These are phyloP conservation scores for Tinamus major DNA, from an alignment of 2,797 vertebrate species.

Conservation along the genomic window DNA sequence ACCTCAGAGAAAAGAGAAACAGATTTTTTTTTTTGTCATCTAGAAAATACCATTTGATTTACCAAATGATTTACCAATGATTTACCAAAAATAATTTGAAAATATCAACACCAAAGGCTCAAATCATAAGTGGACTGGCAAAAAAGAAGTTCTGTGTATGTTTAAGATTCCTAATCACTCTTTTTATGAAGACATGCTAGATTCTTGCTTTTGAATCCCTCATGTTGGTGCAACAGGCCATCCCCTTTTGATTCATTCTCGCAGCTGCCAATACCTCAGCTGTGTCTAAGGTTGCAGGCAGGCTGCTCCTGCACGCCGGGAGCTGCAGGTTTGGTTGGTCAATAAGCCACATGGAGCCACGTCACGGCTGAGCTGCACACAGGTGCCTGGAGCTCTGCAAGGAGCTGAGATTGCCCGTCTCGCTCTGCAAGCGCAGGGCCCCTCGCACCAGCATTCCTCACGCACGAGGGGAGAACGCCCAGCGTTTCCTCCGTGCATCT, in stretches of 20 bases:
- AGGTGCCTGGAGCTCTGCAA: neutral
- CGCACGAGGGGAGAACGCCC: accelerated
- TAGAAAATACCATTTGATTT: neutral
- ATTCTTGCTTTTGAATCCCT: neutral
- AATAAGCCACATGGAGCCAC: neutral
- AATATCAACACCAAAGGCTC: neutral
- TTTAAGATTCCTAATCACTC: neutral
- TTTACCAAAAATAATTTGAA: neutral
- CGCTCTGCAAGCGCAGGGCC: accelerated
- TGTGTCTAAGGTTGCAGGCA: neutral
- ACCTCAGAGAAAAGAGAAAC: neutral
- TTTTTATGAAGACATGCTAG: neutral
- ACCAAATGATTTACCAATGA: too few relatives aligned
- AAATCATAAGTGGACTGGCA: neutral
- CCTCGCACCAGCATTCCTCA: neutral
- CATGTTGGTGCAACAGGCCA: neutral
- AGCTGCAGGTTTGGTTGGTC: neutral
- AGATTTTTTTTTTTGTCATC: neutral
- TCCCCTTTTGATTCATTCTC: neutral
- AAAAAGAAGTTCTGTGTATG: neutral
- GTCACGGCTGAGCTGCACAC: neutral
- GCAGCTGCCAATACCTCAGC: neutral
- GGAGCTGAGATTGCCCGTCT: neutral
- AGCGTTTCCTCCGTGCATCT: neutral
- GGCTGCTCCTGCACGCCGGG: neutral